These are phyloP conservation scores for Baccha elongata DNA, from an alignment of 2,888 invertebrate genomes.

Conservation along the genomic window DNA sequence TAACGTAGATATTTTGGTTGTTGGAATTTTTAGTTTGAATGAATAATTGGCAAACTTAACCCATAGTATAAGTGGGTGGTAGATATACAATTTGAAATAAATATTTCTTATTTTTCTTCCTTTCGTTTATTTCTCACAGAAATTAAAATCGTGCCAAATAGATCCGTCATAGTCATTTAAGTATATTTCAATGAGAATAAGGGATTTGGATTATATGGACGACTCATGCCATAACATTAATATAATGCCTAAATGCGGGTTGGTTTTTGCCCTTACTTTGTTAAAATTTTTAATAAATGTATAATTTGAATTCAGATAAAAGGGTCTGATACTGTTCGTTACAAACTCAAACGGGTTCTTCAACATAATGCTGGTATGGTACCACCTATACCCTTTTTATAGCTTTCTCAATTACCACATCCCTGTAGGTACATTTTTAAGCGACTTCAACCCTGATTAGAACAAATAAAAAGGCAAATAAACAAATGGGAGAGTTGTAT, in stretches of 20 bases:
- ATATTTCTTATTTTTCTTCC: constrained; percentile 4
- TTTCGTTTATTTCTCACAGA: constrained; percentile 20
- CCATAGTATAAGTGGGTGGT: constrained; percentile 27
- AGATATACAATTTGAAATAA: constrained; percentile 1
- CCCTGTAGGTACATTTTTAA: neutral
- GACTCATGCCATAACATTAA: constrained; percentile 8
- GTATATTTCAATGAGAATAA: constrained; percentile 1
- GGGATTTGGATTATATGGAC: constrained; percentile 7
- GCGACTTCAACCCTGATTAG: constrained; percentile 6
- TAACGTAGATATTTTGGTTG: constrained; percentile 1
- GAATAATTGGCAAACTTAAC: constrained; percentile 40
- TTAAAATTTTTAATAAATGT: neutral
- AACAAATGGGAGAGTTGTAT: neutral
- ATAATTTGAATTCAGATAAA: neutral
- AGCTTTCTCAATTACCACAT: constrained; percentile 33
- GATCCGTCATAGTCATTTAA: constrained; percentile 51
- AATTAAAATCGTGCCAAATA: constrained; percentile 45
- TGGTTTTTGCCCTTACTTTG: constrained; percentile 7
- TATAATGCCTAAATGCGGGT: constrained; percentile 29
- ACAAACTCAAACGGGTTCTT: constrained; percentile 29
- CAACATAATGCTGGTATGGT: constrained; percentile 41
- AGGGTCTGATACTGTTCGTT: constrained; percentile 49
- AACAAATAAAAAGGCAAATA: neutral
- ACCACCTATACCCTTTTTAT: constrained; percentile 3
- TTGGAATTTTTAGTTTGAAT: constrained; percentile 17